Evolutionary conservation across 2,888 invertebrate genomes (phyloP).

Genomic region (Cataglyphis cursor): DNA sequence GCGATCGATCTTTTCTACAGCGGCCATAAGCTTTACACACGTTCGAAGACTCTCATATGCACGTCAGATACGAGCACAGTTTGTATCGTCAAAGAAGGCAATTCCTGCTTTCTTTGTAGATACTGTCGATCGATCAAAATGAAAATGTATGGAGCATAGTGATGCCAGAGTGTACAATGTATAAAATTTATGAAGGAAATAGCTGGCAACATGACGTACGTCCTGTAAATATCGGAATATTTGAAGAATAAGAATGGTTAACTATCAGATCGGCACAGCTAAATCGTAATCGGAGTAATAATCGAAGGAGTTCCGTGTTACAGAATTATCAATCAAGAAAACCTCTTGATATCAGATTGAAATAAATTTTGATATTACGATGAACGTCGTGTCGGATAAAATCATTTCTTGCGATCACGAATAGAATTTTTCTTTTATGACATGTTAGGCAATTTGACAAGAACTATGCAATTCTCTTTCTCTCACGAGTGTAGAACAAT

Average conservation of each 20-base stretch:
- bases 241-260: conserved; percentile 43
- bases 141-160: conserved; percentile 49
- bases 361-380: conserved; percentile 7
- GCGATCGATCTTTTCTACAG: conserved; percentile 32
- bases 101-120: conserved; percentile 45
- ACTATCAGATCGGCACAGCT: conserved; percentile 60
- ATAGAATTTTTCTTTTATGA: conserved; percentile 4
- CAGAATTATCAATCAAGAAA: neutral
- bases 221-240: conserved; percentile 51
- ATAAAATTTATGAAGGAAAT: conserved; percentile 58
- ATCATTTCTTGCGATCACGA: neutral
- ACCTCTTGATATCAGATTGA: conserved; percentile 9
- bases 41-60: conserved; percentile 43
- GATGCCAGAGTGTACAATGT: conserved; percentile 45
- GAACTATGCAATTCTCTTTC: neutral
- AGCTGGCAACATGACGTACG: conserved; percentile 52
- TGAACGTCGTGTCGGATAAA: neutral
- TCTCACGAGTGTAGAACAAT: neutral
- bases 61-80: conserved; percentile 42
- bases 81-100: conserved; percentile 50
- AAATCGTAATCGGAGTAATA: neutral
- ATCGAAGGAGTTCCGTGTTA: conserved; percentile 3
- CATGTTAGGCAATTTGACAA: neutral
- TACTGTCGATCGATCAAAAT: conserved; percentile 53
- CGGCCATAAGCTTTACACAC: conserved; percentile 37